Base-by-base conservation (phyloP, 2,797 vertebrate species). In the Thaleichthys pacificus region DNA sequence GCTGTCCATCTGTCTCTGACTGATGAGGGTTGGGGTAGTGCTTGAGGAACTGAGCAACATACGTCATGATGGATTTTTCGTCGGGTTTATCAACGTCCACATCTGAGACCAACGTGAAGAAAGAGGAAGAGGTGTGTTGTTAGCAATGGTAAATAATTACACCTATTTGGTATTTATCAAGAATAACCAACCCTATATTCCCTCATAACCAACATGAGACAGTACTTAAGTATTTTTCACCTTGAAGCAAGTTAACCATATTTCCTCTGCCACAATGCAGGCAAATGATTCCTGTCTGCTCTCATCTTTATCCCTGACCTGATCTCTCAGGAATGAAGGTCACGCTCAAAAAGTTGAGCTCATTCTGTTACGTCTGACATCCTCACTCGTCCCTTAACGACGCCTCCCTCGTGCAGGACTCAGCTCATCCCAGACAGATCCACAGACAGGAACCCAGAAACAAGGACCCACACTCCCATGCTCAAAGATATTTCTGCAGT, bases 61-160 rank as follows among this genome's bases (percentile, higher is more conserved):
- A 99, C 0, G 97, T 99, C 97, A 99, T 99, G 82, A 99, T 95
- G 70, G 97, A 99, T 84, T 99, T 99, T 89, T 99, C 98, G 80
- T 99, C 98, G 15, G 98, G 98, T 62, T 99, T 99, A 84, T 98
- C 97, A 58, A 99, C 97, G 74, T 99, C 97, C 76, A 99, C 97
- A 89, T 99, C 98, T 99, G 85, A 19, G 28, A 30, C 28, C 28
- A 30, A 86, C 68, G 84, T 77, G 64, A 3, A 80, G 54, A 82
- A 11, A 63, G 22, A 47, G 35, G 14, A 11, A 63, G 22, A 47
- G 35, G 6, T 35, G 17, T 30, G 28, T 63, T 30, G 15, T 63
- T 42, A 35, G 28, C 61, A 30, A 63, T 63, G 32, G 24, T 28
- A 6, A 32, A 63, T 42, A 11, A 42, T 42, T 12, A 56, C 8